Percentiles rank a stretch among this genome's conserved stretches.
Evolutionary conservation across 2,113 vertebrate genomes (phyloP).

Genomic region (Ceyx margarethae): DNA sequence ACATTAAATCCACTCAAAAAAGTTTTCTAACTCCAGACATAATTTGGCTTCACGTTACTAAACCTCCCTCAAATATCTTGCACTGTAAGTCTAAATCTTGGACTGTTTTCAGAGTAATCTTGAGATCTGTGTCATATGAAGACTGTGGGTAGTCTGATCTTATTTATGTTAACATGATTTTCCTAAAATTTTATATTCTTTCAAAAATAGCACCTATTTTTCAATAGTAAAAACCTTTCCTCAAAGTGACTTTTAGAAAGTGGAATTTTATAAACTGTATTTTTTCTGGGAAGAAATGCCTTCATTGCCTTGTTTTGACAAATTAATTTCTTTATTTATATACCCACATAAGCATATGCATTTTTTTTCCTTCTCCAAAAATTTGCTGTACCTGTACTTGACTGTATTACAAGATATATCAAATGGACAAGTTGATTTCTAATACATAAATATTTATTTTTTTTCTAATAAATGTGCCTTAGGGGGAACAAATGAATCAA

Average conservation of each 20-base stretch:
- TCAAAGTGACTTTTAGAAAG: background rate
- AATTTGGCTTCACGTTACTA: background rate
- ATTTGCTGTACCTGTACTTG: background rate
- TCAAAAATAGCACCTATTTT: background rate
- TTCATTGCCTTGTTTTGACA: background rate
- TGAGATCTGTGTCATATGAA: background rate
- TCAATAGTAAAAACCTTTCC: background rate
- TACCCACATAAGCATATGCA: background rate
- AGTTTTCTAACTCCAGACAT: background rate
- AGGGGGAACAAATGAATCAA: background rate
- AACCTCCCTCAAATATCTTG: background rate
- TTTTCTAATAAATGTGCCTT: background rate
- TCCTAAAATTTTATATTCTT: background rate
- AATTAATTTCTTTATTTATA: background rate
- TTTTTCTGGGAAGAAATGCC: background rate
- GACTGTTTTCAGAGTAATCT: background rate
- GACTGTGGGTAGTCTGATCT: background rate
- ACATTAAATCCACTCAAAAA: background rate
- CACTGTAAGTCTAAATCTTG: background rate
- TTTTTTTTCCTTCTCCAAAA: background rate
- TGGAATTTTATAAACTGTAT: background rate
- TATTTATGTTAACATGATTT: background rate
- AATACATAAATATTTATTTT: background rate
- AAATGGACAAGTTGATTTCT: background rate
- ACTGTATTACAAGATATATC: background rate